Evolutionary conservation across 2,888 invertebrate genomes (phyloP).

Genomic region (Gastrophysa polygoni): DNA sequence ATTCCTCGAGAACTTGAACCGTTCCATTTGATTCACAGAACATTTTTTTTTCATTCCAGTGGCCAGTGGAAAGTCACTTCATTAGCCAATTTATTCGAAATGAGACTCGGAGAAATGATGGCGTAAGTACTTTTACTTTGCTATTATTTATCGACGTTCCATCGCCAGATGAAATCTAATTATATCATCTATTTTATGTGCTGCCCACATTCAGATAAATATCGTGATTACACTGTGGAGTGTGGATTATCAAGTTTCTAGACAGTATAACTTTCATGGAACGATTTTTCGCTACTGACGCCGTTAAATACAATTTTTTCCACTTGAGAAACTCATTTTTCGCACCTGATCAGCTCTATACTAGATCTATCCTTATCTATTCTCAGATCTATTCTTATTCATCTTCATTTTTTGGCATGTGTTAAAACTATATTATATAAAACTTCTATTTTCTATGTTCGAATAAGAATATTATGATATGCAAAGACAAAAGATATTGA

Average conservation of each 20-base stretch:
- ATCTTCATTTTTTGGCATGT: no score
- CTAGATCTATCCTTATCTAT: no score
- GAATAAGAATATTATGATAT: no score
- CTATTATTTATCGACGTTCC: neutral
- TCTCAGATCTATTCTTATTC: no score
- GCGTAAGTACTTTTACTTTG: constrained; percentile 23
- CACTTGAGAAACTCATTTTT: no score
- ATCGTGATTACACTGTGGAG: neutral
- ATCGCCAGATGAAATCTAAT: neutral
- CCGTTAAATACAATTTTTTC: no score
- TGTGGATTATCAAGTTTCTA: neutral
- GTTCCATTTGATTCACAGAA: neutral
- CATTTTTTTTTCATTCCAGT: neutral
- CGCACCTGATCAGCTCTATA: no score
- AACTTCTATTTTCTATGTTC: no score
- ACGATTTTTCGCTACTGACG: no score
- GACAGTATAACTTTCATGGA: neutral
- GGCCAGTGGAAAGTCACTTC: neutral
- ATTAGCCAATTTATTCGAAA: neutral
- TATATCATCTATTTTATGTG: neutral
- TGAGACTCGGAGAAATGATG: constrained; percentile 13
- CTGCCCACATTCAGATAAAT: neutral
- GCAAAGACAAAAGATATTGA: no score
- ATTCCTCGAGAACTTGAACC: neutral
- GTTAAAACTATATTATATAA: no score